phyloP scores from a whole-genome alignment of 2,888 invertebrate species.

The Ornithoptera alexandrae region DNA sequence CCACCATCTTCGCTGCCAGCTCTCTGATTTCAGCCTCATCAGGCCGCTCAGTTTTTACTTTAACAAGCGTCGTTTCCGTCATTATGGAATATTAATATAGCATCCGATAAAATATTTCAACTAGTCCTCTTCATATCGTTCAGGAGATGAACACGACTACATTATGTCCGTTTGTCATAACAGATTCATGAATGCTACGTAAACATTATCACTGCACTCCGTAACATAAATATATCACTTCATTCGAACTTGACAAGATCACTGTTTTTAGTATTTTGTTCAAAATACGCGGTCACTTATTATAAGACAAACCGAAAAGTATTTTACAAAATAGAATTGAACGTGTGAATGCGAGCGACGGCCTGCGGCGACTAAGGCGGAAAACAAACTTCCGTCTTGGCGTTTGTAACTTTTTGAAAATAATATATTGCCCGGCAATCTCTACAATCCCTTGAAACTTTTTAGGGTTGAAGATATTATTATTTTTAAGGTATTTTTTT shows the following conservation, averaged over 20 bases:
- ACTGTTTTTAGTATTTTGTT: slow-evolving; percentile 15
- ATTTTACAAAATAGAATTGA: slow-evolving; percentile 29
- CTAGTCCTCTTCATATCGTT: slow-evolving; percentile 5
- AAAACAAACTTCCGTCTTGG: slow-evolving; percentile 56
- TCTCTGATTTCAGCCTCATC: slow-evolving; percentile 94
- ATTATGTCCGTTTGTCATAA: slow-evolving; percentile 54
- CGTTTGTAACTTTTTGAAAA: slow-evolving; percentile 54
- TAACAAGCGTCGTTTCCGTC: slow-evolving; percentile 61
- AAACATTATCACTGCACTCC: slow-evolving; percentile 58
- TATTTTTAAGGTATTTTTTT: slow-evolving; percentile 31
- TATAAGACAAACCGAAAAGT: slow-evolving; percentile 1
- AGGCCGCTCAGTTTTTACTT: slow-evolving; percentile 86
- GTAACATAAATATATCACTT: slow-evolving; percentile 52
- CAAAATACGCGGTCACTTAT: slow-evolving; percentile 7
- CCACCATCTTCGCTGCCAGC: slow-evolving; percentile 92
- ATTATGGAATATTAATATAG: slow-evolving; percentile 43
- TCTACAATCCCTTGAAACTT: slow-evolving; percentile 11
- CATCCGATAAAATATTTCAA: slow-evolving; percentile 2
- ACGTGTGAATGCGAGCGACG: slow-evolving; percentile 49
- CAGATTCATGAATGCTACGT: slow-evolving; percentile 58
- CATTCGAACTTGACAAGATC: slow-evolving; percentile 39
- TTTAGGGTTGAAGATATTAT: slow-evolving; percentile 10
- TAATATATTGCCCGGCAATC: slow-evolving; percentile 51
- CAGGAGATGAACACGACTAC: slow-evolving; percentile 49
- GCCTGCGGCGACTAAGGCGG: slow-evolving; percentile 27